phyloP scores from a whole-genome alignment of 2,888 invertebrate species.

The Agrenia bidenticulata region DNA sequence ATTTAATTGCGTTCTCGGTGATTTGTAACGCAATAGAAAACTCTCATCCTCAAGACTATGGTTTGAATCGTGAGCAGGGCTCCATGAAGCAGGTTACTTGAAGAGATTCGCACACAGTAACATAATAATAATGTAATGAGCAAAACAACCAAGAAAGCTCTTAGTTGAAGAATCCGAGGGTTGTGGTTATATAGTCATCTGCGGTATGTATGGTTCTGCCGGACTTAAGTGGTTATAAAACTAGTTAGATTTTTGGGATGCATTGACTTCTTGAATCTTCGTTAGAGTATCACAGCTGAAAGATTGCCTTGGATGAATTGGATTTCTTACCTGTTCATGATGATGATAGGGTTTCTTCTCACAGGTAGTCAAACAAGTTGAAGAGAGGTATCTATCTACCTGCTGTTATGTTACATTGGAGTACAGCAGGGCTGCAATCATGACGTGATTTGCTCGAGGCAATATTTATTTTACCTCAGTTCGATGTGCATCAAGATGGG shows the following conservation, averaged over 20 bases:
- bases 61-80: neutral
- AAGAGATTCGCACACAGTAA: conserved; percentile 1
- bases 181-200: conserved; percentile 1
- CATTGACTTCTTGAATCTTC: conserved; percentile 9
- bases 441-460: conserved; percentile 15
- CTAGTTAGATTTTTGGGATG: conserved; percentile 5
- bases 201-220: conserved; percentile 1
- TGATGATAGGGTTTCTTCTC: neutral
- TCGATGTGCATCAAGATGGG: conserved; percentile 3
- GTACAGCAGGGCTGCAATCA: conserved; percentile 1
- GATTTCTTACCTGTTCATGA: conserved; percentile 5
- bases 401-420: neutral
- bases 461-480: conserved; percentile 14
- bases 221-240: conserved; percentile 14
- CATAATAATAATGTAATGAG: neutral
- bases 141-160: neutral
- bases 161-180: neutral
- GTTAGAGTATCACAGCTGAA: conserved; percentile 10
- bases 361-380: conserved; percentile 12
- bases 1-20: conserved; percentile 11
- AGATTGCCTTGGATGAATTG: conserved; percentile 3
- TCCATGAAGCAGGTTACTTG: neutral
- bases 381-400: neutral
- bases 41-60: conserved; percentile 17
- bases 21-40: conserved; percentile 11